These are phyloP conservation scores for Pteronotus mesoamericanus DNA, from an alignment of 2,797 vertebrate species.

Conservation along the genomic window DNA sequence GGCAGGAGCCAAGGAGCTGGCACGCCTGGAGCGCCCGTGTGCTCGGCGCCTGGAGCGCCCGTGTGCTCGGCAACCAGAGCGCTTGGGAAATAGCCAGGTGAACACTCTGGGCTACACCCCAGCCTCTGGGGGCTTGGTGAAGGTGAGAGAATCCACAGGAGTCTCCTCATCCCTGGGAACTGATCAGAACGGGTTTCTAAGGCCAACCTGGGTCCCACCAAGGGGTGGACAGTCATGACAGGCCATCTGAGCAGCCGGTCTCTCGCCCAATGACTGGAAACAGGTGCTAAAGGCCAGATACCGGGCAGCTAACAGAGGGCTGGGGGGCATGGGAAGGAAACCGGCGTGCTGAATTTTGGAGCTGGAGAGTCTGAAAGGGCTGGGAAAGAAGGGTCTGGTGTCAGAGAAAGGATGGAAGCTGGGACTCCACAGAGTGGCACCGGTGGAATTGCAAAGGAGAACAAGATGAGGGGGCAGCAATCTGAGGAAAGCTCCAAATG, in stretches of 20 bases:
- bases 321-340: not conserved
- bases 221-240: not conserved
- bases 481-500: not conserved
- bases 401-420: not conserved
- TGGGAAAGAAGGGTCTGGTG: not conserved
- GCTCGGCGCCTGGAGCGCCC: not conserved
- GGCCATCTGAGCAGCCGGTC: not conserved
- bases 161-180: not conserved
- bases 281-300: not conserved
- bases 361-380: not conserved
- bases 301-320: not conserved
- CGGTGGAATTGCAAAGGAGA: not conserved
- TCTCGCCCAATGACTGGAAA: not conserved
- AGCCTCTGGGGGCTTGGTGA: not conserved
- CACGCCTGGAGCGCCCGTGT: not conserved
- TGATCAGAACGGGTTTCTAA: not conserved
- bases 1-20: not conserved
- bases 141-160: not conserved
- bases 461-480: fast-evolving
- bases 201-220: not conserved
- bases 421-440: fast-evolving
- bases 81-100: not conserved
- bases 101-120: not conserved
- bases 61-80: not conserved
- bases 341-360: not conserved